Percentiles rank a stretch among this genome's conserved stretches.
phyloP scores from a whole-genome alignment of 2,113 vertebrate genomes.

The Gallinago jamesoni region DNA sequence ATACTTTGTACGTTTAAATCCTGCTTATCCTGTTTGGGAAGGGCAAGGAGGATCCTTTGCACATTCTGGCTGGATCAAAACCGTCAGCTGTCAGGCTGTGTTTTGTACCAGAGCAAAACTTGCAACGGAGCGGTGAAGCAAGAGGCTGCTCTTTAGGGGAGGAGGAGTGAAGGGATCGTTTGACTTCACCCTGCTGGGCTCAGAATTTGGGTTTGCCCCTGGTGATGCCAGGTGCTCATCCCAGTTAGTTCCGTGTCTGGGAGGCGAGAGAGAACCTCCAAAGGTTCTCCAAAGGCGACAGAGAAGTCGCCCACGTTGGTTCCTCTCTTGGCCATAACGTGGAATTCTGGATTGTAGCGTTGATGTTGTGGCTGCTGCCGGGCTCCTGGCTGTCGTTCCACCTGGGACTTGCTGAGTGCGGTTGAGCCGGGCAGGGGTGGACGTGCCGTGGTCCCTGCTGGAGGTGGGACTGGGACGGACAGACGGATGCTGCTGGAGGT shows the following conservation, averaged over 20 bases:
- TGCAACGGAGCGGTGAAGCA: background rate
- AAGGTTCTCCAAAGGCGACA: too few species aligned
- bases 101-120: background rate
- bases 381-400: background rate
- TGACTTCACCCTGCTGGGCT: background rate
- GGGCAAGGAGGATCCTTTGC: background rate
- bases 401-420: fast-evolving
- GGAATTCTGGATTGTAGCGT: background rate
- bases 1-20: background rate
- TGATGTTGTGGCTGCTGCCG: background rate
- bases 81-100: background rate
- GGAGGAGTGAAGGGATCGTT: background rate
- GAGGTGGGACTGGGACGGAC: background rate
- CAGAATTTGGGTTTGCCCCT: background rate
- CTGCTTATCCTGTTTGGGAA: slow-evolving; percentile 7
- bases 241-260: fast-evolving
- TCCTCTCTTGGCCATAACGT: fast-evolving
- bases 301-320: background rate
- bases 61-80: background rate
- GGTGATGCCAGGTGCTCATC: fast-evolving
- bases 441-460: background rate
- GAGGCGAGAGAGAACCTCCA: background rate
- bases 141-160: background rate
- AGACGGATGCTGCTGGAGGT: background rate
- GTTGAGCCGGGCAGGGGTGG: fast-evolving